Evolutionary conservation across 2,888 invertebrate genomes (phyloP).

Genomic region (Meiosimyza decipiens): DNA sequence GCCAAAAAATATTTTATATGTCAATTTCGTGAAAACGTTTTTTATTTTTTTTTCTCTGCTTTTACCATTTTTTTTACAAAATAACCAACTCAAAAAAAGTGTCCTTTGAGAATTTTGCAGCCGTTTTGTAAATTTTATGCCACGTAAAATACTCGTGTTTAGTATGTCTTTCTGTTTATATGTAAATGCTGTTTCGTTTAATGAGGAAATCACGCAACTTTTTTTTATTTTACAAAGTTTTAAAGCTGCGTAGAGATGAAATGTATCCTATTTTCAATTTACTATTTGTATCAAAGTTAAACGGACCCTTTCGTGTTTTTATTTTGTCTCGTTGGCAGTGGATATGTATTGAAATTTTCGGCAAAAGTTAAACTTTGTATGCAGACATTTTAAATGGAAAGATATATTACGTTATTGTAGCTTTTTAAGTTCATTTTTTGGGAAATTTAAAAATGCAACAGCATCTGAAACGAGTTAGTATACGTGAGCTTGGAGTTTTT

Average conservation of each 20-base stretch:
- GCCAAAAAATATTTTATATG: constrained; percentile 36
- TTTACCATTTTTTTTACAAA: neutral
- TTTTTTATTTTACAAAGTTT: neutral
- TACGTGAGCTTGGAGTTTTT: too few relatives aligned
- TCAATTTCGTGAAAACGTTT: constrained; percentile 32
- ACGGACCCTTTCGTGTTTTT: neutral
- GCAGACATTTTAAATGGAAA: too few relatives aligned
- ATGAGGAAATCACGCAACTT: neutral
- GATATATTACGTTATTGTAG: too few relatives aligned
- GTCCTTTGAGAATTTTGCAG: constrained; percentile 13
- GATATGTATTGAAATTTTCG: constrained; percentile 8
- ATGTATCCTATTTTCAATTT: neutral
- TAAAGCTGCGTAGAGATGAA: neutral
- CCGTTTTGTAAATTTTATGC: constrained; percentile 2
- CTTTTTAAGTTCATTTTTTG: too few relatives aligned
- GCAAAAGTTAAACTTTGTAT: neutral
- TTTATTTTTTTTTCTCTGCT: neutral
- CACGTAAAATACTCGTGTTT: neutral
- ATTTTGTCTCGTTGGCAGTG: neutral
- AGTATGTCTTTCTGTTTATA: neutral
- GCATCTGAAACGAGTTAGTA: too few relatives aligned
- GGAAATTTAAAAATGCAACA: too few relatives aligned
- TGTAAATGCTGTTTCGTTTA: too few relatives aligned
- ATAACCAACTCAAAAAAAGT: neutral
- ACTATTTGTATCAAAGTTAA: neutral